Base-by-base conservation (phyloP, 2,797 vertebrate species). In the Sternotherus odoratus region DNA sequence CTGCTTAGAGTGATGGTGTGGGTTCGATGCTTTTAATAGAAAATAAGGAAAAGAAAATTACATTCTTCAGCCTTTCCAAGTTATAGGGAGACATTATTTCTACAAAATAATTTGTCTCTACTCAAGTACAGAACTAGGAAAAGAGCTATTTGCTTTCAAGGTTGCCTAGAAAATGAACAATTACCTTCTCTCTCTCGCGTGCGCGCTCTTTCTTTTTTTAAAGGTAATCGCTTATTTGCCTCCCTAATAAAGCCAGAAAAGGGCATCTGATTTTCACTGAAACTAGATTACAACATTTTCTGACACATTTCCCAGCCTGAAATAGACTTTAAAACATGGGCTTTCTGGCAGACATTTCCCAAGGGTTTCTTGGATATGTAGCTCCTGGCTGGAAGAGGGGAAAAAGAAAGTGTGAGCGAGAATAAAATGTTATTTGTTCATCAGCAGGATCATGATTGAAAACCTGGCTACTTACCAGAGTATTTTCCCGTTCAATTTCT, bases 11-110 rank as follows among this genome's bases (percentile, higher is more conserved):
- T 90, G 89, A 95, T 96, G 91, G 91, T 91, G 91, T 97, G 95
- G 95, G 95, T 96, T 96, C 96, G 90, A 93, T 97, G 90, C 96
- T 97, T 97, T 97, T 97, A 97, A 96, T 87, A 97, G 93, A 97
- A 96, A 97, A 97, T 91, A 88, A 77, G 91, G 86, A 90, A 95
- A 97, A 82, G 95, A 96, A 97, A 98, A 98, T 97, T 94, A 90
- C 77, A 92, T 98, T 98, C 93, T 97, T 98, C 92, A 93, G 93
- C 88, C 83, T 96, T 96, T 93, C 85, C 72, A 96, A 97, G 95
- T 97, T 95, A 95, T 92, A 96, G 50, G 82, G 95, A 96, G 89
- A 94, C 94, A 95, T 95, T 97, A 95, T 96, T 98, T 96, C 94
- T 94, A 89, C 91, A 97, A 97, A 69, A 97, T 98, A 97, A 97